Evolutionary conservation across 1,140 invertebrate species (phyloP).

Genomic region (Panagrolaimus sp.): DNA sequence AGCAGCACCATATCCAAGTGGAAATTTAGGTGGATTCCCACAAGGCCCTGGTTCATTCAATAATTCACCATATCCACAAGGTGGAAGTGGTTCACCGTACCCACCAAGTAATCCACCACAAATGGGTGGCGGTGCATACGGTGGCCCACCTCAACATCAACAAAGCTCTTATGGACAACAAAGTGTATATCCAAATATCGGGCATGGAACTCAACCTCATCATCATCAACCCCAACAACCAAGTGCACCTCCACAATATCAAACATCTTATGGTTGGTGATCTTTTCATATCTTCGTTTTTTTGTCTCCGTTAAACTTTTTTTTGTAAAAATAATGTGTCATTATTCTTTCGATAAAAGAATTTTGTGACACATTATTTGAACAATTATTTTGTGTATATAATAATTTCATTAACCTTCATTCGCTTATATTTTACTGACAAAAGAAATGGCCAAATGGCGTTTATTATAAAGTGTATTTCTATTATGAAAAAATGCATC

Average conservation of each 20-base stretch:
- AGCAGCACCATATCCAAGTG: neutral
- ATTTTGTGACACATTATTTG: too few species aligned
- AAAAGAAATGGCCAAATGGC: too few species aligned
- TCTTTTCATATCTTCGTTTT: too few species aligned
- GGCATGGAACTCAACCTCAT: neutral
- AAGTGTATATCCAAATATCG: neutral
- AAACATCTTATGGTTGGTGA: constrained; percentile 13
- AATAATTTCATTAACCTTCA: too few species aligned
- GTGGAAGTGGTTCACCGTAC: constrained; percentile 12
- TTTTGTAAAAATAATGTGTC: too few species aligned
- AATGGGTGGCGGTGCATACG: neutral
- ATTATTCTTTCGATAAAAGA: too few species aligned
- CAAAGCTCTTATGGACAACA: constrained; percentile 11
- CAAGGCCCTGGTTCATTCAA: neutral
- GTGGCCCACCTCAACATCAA: neutral
- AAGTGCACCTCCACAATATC: constrained; percentile 1
- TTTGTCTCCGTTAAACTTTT: too few species aligned
- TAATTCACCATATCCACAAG: constrained; percentile 4
- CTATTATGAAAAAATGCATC: too few species aligned
- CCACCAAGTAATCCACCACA: neutral
- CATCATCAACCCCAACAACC: neutral
- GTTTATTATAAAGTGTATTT: too few species aligned
- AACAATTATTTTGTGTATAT: too few species aligned
- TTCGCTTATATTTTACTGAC: too few species aligned
- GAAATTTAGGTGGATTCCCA: neutral